Conservation (phyloP, 2,113 vertebrate species). For the Pseudopodoces humilis region DNA sequence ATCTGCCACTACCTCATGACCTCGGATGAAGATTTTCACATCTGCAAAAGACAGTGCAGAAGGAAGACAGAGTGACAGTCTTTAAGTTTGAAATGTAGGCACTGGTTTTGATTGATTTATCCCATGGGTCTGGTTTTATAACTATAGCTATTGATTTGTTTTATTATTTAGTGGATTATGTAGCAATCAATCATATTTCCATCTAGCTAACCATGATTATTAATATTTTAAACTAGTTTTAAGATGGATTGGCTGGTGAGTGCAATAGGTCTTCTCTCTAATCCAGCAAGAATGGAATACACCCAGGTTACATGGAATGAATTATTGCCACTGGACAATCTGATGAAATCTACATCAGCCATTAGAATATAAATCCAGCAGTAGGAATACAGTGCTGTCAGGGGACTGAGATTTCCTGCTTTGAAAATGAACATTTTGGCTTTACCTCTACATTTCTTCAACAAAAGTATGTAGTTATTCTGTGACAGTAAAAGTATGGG, state of each 20-base stretch:
- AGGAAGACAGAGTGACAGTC: neutral
- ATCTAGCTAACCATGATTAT: conserved; percentile 39
- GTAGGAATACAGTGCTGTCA: neutral
- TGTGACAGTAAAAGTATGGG: neutral
- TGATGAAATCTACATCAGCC: conserved; percentile 34
- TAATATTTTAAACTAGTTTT: conserved; percentile 56
- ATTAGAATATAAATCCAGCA: conserved; percentile 11
- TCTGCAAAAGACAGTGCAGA: neutral
- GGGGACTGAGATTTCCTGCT: neutral
- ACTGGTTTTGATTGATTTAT: conserved; percentile 41
- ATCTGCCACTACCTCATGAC: neutral
- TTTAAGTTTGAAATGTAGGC: neutral
- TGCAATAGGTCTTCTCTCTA: neutral
- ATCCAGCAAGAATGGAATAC: neutral
- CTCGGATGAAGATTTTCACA: neutral
- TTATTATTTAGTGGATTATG: conserved; percentile 51
- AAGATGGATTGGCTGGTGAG: conserved; percentile 17
- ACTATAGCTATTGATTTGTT: conserved; percentile 30
- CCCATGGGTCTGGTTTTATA: conserved; percentile 26
- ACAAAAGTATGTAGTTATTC: neutral
- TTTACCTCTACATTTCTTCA: conserved; percentile 5
- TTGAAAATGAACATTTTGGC: conserved; percentile 5
- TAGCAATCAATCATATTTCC: conserved; percentile 50
- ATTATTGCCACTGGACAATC: conserved; percentile 24
- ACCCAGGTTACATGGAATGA: neutral